Evolutionary conservation across 2,113 vertebrate genomes (phyloP).

Genomic region (Balaeniceps rex): DNA sequence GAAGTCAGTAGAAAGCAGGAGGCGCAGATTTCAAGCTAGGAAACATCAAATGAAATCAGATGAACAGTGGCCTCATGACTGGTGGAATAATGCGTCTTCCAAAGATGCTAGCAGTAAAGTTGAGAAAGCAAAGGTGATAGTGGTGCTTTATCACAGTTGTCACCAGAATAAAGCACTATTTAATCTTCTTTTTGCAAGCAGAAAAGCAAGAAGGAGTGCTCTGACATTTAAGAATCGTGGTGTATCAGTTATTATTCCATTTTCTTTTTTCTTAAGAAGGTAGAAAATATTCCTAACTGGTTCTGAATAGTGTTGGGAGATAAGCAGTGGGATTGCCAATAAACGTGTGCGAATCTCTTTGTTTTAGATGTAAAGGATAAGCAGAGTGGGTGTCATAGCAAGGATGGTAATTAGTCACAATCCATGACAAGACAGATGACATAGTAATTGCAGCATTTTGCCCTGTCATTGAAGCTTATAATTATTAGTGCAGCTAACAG

Average conservation of each 20-base stretch:
- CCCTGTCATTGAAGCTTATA: constrained; percentile 79
- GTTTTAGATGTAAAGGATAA: constrained; percentile 61
- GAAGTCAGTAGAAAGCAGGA: neutral
- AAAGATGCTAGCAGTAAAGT: neutral
- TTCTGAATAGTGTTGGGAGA: constrained; percentile 22
- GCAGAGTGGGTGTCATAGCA: constrained; percentile 62
- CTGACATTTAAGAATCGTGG: neutral
- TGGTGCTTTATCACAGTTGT: neutral
- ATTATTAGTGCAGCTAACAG: constrained; percentile 80
- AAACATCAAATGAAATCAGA: neutral
- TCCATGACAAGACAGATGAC: constrained; percentile 78
- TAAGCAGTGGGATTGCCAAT: neutral
- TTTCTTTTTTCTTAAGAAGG: neutral
- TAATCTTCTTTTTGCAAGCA: neutral
- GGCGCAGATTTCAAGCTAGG: neutral
- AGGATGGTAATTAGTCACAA: constrained; percentile 78
- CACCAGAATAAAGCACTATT: neutral
- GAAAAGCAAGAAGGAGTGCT: neutral
- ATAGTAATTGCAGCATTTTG: constrained; percentile 82
- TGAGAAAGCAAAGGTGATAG: neutral
- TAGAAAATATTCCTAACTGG: constrained; percentile 19
- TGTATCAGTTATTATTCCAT: neutral
- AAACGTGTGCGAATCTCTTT: constrained; percentile 47
- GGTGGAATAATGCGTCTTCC: neutral
- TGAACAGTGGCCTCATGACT: neutral